Conservation (phyloP, 2,888 invertebrate genomes). For the Apotomis capreana region DNA sequence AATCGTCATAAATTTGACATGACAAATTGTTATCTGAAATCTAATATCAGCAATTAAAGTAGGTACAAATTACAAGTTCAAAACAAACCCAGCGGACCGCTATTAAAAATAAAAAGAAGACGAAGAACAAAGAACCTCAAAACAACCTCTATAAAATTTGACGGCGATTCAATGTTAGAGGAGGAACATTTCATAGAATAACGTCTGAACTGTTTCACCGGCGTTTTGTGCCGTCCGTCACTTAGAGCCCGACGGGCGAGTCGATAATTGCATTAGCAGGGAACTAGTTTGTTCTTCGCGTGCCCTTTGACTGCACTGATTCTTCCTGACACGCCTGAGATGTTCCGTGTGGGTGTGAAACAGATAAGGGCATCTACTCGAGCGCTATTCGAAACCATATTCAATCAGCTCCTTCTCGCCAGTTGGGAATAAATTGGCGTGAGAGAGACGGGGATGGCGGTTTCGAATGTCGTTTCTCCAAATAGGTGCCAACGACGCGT, state of each 20-base stretch:
- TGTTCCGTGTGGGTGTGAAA: slow-evolving; percentile 31
- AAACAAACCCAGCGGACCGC: neutral
- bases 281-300: slow-evolving; percentile 62
- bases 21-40: slow-evolving; percentile 15
- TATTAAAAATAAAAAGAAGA: slow-evolving; percentile 4
- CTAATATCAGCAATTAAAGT: slow-evolving; percentile 1
- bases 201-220: slow-evolving; percentile 25
- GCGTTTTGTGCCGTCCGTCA: slow-evolving; percentile 49
- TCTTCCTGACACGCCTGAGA: slow-evolving; percentile 53
- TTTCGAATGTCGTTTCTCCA: slow-evolving; percentile 13
- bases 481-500: slow-evolving; percentile 13
- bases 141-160: slow-evolving; percentile 3
- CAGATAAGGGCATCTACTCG: slow-evolving; percentile 22
- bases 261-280: slow-evolving; percentile 70
- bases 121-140: slow-evolving; percentile 2
- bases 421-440: neutral
- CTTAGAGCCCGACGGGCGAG: slow-evolving; percentile 57
- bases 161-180: slow-evolving; percentile 27
- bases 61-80: neutral
- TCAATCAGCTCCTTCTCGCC: neutral
- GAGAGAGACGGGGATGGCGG: slow-evolving; percentile 7
- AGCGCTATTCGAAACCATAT: slow-evolving; percentile 5
- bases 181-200: slow-evolving; percentile 19
- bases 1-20: neutral
- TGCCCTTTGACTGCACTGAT: slow-evolving; percentile 70